Evolutionary conservation across 2,888 invertebrate species (phyloP), one percentile per base, ranked within the genome.

Genomic region (Anorthoa munda): DNA sequence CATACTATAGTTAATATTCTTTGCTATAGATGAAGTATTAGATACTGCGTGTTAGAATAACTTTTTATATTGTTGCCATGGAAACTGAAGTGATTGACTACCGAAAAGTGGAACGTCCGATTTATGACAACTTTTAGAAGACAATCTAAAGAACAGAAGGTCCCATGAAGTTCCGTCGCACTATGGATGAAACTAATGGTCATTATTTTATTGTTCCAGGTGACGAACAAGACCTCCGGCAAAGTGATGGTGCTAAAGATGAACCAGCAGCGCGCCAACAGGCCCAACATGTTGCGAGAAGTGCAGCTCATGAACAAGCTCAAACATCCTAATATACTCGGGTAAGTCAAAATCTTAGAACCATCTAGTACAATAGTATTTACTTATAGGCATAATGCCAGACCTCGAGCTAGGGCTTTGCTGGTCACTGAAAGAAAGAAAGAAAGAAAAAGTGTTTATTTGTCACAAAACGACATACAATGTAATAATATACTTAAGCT

Each of bases 181-280:
- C 21, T 69, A 11, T 51, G 11, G 5, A 23, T 59, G 23, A 53
- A 48, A 23, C 65, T 68, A 65, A 78, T 51, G 1, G 4, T 60
- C 0, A 55, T 75, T 50, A 11, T 21, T 50, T 39, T 1, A 39
- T 39, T 75, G 85, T 97, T 97, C 60, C 97, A 99, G 98, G 99
- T 99, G 93, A 99, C 98, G 84, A 99, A 99, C 96, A 98, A 98
- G 93, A 98, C 98, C 87, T 99, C 99, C 72, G 98, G 98, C 89
- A 98, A 99, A 93, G 98, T 99, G 92, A 99, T 99, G 99, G 99
- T 99, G 94, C 97, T 99, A 91, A 99, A 99, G 96, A 99, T 98
- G 98, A 99, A 99, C 97, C 98, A 99, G 95, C 98, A 98, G 92
- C 97, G 98, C 82, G 98, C 99, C 88, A 99, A 99, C 97, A 97